A percentile compares a stretch with the other conserved stretches of the same genome.
Evolutionary conservation across 2,888 invertebrate species (phyloP).

Genomic region (Macrosoma leucophasiata): DNA sequence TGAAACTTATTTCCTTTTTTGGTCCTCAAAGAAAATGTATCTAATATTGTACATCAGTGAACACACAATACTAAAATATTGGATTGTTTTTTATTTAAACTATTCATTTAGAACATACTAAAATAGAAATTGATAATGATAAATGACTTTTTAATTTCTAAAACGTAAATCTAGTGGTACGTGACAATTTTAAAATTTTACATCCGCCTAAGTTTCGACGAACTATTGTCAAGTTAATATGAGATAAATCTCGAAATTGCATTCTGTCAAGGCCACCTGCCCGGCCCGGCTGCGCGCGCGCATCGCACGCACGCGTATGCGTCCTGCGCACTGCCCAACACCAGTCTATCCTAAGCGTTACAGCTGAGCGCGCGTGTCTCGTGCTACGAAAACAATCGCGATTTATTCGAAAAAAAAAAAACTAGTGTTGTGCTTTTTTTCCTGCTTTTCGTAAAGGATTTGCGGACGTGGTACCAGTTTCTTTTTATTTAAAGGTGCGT

Average conservation of each 20-base stretch:
- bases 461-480: slow-evolving; percentile 43
- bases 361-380: slow-evolving; percentile 28
- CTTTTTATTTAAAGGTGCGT: slow-evolving; percentile 42
- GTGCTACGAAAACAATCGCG: slow-evolving; percentile 35
- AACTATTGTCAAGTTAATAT: too few species aligned
- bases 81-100: too few species aligned
- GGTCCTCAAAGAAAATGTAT: too few species aligned
- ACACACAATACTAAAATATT: too few species aligned
- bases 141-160: too few species aligned
- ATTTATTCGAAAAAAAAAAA: slow-evolving; percentile 26
- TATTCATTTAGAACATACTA: too few species aligned
- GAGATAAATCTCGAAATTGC: slow-evolving; percentile 60
- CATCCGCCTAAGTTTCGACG: neutral
- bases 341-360: slow-evolving; percentile 43
- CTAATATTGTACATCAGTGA: too few species aligned
- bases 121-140: too few species aligned
- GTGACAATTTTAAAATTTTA: neutral
- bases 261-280: slow-evolving; percentile 42
- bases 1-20: too few species aligned
- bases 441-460: slow-evolving; percentile 37
- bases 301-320: slow-evolving; percentile 29
- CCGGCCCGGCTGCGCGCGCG: slow-evolving; percentile 37
- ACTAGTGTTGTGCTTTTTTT: slow-evolving; percentile 43
- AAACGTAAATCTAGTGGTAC: neutral
- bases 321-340: slow-evolving; percentile 17